Percentiles rank a stretch among this genome's conserved stretches.
These are phyloP conservation scores for Disparrhopalites patrizii DNA, from an alignment of 2,888 invertebrate species.

Conservation along the genomic window DNA sequence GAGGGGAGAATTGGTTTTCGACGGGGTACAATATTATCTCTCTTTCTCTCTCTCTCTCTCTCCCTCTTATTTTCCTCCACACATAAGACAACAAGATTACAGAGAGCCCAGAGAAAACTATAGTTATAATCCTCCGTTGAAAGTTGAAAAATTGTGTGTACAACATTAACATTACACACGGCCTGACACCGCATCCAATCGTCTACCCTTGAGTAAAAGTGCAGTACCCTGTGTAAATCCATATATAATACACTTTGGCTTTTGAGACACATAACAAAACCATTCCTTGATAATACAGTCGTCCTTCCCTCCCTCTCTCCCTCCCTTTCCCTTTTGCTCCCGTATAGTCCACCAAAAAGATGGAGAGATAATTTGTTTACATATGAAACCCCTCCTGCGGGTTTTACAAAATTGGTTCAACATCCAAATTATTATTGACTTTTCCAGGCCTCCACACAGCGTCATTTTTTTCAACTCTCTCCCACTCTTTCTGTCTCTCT, in stretches of 20 bases:
- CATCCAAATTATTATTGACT: neutral
- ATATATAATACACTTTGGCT: no score
- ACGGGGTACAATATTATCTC: neutral
- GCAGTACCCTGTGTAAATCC: no score
- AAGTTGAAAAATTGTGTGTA: neutral
- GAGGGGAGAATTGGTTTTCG: slow-evolving; percentile 12
- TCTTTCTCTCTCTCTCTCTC: no score
- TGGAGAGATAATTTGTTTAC: slow-evolving; percentile 8
- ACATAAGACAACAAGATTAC: neutral
- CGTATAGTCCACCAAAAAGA: no score
- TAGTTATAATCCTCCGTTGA: slow-evolving; percentile 4
- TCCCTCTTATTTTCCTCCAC: no score
- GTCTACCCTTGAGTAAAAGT: neutral
- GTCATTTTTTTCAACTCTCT: neutral
- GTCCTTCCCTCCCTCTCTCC: no score
- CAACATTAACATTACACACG: slow-evolving; percentile 1
- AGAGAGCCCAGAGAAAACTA: neutral
- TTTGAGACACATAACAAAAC: no score
- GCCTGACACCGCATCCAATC: slow-evolving; percentile 5
- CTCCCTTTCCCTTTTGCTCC: no score
- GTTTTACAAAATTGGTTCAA: neutral
- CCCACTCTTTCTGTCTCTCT: no score
- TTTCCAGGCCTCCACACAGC: no score
- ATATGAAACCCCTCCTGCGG: slow-evolving; percentile 4
- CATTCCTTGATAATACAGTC: no score